These are phyloP conservation scores for Drosophila bocki DNA, from an alignment of 1,140 invertebrate species.

Conservation along the genomic window DNA sequence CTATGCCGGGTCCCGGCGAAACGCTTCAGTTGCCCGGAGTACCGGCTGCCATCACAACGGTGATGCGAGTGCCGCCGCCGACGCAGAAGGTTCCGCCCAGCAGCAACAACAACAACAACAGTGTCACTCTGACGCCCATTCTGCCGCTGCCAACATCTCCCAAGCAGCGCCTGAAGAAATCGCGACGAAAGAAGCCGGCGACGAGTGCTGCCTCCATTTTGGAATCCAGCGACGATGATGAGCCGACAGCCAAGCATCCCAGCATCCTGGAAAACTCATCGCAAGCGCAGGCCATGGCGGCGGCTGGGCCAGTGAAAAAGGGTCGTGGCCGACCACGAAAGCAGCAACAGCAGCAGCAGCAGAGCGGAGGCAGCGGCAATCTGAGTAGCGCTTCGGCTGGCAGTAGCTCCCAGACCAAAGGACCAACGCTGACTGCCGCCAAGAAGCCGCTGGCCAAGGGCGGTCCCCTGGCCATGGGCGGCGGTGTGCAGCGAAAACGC, in stretches of 20 bases:
- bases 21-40: conserved; percentile 74
- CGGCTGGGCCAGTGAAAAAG: conserved; percentile 52
- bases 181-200: conserved; percentile 62
- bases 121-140: conserved; percentile 66
- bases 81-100: conserved; percentile 51
- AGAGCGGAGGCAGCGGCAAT: conserved; percentile 53
- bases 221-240: conserved; percentile 82
- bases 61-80: conserved; percentile 49
- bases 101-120: conserved; percentile 25
- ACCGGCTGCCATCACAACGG: conserved; percentile 73
- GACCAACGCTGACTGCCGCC: conserved; percentile 74
- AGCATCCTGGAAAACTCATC: conserved; percentile 36
- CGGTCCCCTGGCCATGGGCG: conserved; percentile 15
- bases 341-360: conserved; percentile 40
- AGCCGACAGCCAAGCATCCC: conserved; percentile 52
- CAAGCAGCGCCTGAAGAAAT: conserved; percentile 66
- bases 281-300: conserved; percentile 13
- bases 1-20: conserved; percentile 61
- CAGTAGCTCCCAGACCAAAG: conserved; percentile 67
- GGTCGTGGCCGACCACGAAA: conserved; percentile 79
- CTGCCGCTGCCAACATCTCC: conserved; percentile 67
- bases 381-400: conserved; percentile 53
- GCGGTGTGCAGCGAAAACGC: conserved; percentile 37
- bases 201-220: conserved; percentile 33
- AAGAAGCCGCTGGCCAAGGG: conserved; percentile 71